Evolutionary conservation across 30 jellyfish, hydroid and myxozoan species (phyloP).

Genomic region (Chrysaora quinquecirrha): DNA sequence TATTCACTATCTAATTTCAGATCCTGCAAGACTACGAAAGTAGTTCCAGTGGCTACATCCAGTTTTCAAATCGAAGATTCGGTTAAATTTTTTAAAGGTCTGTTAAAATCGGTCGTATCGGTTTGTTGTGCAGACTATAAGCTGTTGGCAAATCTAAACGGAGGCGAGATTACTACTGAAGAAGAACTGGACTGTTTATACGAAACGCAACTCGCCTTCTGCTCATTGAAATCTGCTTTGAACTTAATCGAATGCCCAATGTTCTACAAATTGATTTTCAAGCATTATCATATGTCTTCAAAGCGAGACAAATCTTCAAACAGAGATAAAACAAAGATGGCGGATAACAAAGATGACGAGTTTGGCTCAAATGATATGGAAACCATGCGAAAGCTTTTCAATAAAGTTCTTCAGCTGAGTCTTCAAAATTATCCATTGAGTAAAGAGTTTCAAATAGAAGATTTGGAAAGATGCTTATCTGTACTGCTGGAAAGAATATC

Average conservation of each 20-base stretch:
- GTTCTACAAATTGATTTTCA: conserved; percentile 43
- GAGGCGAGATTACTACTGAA: not conserved
- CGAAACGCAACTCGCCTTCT: conserved; percentile 32
- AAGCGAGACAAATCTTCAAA: not conserved
- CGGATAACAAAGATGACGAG: conserved; percentile 14
- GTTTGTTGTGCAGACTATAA: not conserved
- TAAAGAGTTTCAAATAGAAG: not conserved
- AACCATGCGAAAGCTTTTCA: not conserved
- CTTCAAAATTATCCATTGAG: not conserved
- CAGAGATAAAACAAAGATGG: conserved; percentile 7
- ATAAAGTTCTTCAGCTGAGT: not conserved
- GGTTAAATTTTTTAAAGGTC: conserved; percentile 30
- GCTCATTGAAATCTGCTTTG: conserved; percentile 41
- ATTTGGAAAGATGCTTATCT: not conserved
- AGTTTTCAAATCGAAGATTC: conserved; percentile 42
- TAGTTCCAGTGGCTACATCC: conserved; percentile 27
- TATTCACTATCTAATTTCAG: too few species aligned
- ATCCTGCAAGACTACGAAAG: conserved; percentile 18
- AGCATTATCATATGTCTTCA: conserved; percentile 33
- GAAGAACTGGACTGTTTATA: conserved; percentile 25
- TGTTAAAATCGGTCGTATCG: conserved; percentile 4
- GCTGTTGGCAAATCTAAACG: not conserved
- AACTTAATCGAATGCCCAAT: conserved; percentile 25
- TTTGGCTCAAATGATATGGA: not conserved
- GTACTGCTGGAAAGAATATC: not conserved